A percentile compares a stretch with the other conserved stretches of the same genome.
These are phyloP conservation scores for Sminthopsis crassicaudata DNA, from an alignment of 2,113 vertebrate genomes.

Conservation along the genomic window DNA sequence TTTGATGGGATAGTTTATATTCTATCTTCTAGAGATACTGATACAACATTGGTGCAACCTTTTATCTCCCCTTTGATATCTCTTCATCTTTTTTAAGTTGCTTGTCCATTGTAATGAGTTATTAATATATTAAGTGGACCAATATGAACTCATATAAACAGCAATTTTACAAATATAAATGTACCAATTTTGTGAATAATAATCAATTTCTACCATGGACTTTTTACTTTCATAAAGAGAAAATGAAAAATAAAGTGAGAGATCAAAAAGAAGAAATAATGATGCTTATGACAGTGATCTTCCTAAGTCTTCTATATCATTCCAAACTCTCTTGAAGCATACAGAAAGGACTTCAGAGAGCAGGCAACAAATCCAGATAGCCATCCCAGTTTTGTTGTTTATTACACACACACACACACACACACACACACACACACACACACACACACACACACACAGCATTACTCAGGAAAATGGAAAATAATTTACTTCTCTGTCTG, in stretches of 20 bases:
- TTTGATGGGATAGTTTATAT: neutral
- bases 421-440: too few species aligned
- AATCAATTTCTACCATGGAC: neutral
- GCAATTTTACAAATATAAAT: neutral
- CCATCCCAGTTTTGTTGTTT: neutral
- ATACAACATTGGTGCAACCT: neutral
- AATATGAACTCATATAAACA: neutral
- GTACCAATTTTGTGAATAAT: neutral
- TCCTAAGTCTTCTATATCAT: neutral
- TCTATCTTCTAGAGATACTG: neutral
- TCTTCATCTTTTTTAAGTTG: neutral
- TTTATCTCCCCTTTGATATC: neutral
- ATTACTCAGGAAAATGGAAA: neutral
- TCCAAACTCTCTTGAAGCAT: neutral
- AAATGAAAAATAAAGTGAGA: neutral
- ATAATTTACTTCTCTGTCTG: constrained; percentile 92
- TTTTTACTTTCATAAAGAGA: neutral
- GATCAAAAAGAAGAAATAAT: neutral
- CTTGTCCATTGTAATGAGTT: neutral
- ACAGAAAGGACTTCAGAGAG: neutral
- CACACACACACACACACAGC: neutral
- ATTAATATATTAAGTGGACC: neutral
- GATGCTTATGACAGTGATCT: neutral
- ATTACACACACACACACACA: neutral
- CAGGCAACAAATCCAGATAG: neutral